These are phyloP conservation scores for Danio aesculapii DNA, from an alignment of 2,797 vertebrate genomes.

Conservation along the genomic window DNA sequence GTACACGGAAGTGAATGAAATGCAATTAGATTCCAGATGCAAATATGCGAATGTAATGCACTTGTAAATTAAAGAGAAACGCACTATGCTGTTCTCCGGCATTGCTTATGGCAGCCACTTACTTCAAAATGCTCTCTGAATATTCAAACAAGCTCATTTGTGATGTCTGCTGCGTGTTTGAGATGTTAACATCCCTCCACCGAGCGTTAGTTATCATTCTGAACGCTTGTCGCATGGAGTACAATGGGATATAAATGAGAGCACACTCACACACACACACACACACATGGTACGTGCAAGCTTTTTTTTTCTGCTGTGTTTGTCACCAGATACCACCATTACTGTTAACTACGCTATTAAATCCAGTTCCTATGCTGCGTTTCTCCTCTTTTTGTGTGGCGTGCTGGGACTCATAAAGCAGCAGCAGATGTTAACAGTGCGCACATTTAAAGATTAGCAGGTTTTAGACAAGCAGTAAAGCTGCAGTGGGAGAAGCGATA, in stretches of 20 bases:
- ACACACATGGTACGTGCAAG: constrained; percentile 15
- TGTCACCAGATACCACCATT: constrained; percentile 80
- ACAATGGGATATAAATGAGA: constrained; percentile 48
- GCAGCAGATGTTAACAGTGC: constrained; percentile 98
- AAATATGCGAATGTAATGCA: constrained; percentile 29
- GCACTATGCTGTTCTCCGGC: background rate
- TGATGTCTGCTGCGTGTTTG: constrained; percentile 39
- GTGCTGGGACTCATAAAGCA: constrained; percentile 82
- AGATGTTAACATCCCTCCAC: constrained; percentile 47
- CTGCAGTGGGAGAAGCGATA: constrained; percentile 89
- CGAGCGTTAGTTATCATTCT: constrained; percentile 46
- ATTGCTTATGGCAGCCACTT: constrained; percentile 13
- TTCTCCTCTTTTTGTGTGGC: constrained; percentile 53
- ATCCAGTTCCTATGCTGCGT: constrained; percentile 83
- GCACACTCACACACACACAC: background rate
- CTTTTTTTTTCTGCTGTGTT: constrained; percentile 59
- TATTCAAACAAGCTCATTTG: constrained; percentile 51
- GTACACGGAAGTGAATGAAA: constrained; percentile 29
- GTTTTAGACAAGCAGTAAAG: constrained; percentile 93
- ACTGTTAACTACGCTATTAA: constrained; percentile 85
- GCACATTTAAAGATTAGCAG: constrained; percentile 95
- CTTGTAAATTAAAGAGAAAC: constrained; percentile 41
- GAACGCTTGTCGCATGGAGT: constrained; percentile 27
- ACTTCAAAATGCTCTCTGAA: constrained; percentile 36
- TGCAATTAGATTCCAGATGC: constrained; percentile 33